These are phyloP conservation scores for Sympetrum striolatum DNA, from an alignment of 2,888 invertebrate species.

Conservation along the genomic window DNA sequence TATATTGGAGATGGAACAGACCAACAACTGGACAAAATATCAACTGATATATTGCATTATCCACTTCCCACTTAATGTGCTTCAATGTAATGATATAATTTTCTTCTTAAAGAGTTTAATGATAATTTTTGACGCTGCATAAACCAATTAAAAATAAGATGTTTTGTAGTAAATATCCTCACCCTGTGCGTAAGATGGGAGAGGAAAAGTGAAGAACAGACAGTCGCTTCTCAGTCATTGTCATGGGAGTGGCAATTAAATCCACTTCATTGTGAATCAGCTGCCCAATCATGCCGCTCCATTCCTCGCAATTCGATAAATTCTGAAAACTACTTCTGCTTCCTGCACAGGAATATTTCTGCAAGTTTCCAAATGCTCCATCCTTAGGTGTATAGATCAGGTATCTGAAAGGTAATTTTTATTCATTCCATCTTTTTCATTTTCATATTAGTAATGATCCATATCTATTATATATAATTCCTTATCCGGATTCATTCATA, in stretches of 20 bases:
- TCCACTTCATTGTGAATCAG: not conserved
- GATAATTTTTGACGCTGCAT: too few relatives aligned
- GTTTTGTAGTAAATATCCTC: not conserved
- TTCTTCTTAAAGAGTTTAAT: too few relatives aligned
- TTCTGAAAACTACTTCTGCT: not conserved
- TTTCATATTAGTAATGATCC: too few relatives aligned
- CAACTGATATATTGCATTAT: too few relatives aligned
- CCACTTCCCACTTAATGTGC: too few relatives aligned
- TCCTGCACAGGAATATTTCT: not conserved
- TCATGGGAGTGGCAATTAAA: conserved; percentile 2
- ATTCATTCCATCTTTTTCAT: not conserved
- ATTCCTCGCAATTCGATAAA: not conserved
- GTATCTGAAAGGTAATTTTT: not conserved
- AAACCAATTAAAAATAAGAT: not conserved
- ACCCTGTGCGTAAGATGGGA: not conserved
- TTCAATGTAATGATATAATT: too few relatives aligned
- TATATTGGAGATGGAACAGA: too few relatives aligned
- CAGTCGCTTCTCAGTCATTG: not conserved
- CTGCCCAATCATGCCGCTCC: not conserved
- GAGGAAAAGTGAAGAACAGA: not conserved
- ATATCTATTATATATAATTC: too few relatives aligned
- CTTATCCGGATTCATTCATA: too few relatives aligned
- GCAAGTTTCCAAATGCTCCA: not conserved
- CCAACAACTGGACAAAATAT: too few relatives aligned
- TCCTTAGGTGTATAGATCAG: not conserved